phyloP scores from a whole-genome alignment of 23 tunicate species.

The Ciona savignyi region DNA sequence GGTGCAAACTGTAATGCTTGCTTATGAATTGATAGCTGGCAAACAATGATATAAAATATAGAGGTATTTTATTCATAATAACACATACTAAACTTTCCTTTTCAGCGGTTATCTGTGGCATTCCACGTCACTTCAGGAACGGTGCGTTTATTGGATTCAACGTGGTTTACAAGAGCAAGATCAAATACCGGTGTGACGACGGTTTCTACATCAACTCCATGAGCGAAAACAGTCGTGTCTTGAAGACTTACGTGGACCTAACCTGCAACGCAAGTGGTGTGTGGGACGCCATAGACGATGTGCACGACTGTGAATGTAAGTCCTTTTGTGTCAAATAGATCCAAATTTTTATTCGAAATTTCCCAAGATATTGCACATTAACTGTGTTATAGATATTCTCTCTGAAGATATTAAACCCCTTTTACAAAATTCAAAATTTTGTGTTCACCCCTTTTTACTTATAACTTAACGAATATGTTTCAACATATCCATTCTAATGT shows the following conservation, averaged over 20 bases:
- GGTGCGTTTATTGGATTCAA: background rate
- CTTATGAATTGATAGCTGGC: too few relatives aligned
- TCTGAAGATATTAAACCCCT: too few relatives aligned
- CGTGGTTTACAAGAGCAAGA: background rate
- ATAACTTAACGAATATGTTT: too few relatives aligned
- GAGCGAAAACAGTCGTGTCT: background rate
- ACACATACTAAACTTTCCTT: too few relatives aligned
- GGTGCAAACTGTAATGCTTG: too few relatives aligned
- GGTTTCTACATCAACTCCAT: background rate
- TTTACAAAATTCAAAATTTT: slow-evolving; percentile 10
- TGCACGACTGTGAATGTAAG: background rate
- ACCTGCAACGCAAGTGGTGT: background rate
- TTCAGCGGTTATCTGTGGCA: background rate
- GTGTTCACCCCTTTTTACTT: too few relatives aligned
- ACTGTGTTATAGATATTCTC: background rate
- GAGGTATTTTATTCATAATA: background rate
- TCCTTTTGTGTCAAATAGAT: too few relatives aligned
- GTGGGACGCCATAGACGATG: background rate
- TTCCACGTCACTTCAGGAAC: background rate
- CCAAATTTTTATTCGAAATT: too few relatives aligned
- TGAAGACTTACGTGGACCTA: background rate
- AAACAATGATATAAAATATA: too few relatives aligned
- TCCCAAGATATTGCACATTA: too few relatives aligned
- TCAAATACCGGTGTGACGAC: background rate
- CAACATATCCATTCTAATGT: too few relatives aligned